These are phyloP conservation scores for Scortum barcoo DNA, from an alignment of 2,113 vertebrate genomes.

Conservation along the genomic window DNA sequence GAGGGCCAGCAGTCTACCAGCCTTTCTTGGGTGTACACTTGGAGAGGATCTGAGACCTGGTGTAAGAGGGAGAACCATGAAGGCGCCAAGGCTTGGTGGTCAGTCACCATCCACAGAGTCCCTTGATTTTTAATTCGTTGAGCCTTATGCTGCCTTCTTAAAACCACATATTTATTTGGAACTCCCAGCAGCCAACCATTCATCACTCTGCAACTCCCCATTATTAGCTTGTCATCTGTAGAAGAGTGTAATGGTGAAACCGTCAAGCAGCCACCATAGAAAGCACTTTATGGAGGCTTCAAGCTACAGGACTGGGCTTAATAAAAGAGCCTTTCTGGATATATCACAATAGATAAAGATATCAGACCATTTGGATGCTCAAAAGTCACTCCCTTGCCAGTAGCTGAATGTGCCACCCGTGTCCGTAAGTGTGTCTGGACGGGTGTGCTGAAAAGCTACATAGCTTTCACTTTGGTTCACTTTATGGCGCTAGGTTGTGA, in stretches of 20 bases:
- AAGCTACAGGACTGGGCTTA: constrained; percentile 17
- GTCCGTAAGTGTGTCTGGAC: constrained; percentile 38
- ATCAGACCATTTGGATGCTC: neutral
- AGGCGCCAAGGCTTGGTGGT: constrained; percentile 51
- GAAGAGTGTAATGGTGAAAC: constrained; percentile 46
- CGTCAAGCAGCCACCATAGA: constrained; percentile 6
- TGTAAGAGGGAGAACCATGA: constrained; percentile 29
- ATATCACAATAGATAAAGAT: constrained; percentile 17
- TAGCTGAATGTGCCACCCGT: constrained; percentile 29
- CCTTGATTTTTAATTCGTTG: constrained; percentile 51
- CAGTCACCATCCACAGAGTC: constrained; percentile 47
- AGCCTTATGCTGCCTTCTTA: constrained; percentile 40
- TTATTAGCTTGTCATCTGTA: constrained; percentile 67
- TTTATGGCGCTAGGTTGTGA: constrained; percentile 60
- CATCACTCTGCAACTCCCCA: constrained; percentile 54
- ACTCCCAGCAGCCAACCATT: constrained; percentile 56
- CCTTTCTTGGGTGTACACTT: constrained; percentile 37
- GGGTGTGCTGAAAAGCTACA: constrained; percentile 56
- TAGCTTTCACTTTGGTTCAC: constrained; percentile 31
- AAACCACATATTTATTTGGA: constrained; percentile 68
- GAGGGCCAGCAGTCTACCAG: constrained; percentile 17
- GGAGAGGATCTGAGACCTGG: constrained; percentile 27
- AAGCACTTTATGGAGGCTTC: constrained; percentile 24
- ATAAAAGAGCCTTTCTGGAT: constrained; percentile 3
- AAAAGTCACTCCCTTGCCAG: constrained; percentile 14